These are phyloP conservation scores for Alca torda DNA, from an alignment of 2,797 vertebrate species.

Conservation along the genomic window DNA sequence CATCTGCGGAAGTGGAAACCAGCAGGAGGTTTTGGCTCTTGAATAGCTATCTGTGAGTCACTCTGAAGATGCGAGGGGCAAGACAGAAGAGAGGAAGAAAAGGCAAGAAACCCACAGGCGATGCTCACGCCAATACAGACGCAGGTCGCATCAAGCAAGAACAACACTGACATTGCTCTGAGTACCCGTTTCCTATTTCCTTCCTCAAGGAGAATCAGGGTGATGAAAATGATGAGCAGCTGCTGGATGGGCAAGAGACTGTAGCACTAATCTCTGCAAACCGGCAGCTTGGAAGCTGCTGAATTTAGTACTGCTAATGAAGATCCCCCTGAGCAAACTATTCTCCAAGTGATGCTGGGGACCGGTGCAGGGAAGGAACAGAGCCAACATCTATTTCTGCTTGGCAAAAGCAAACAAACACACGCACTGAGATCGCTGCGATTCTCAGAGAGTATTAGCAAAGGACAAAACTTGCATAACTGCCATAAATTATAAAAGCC, in stretches of 20 bases:
- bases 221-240: not conserved
- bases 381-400: conserved; percentile 10
- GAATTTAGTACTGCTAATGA: not conserved
- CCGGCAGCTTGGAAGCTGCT: not conserved
- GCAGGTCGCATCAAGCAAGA: not conserved
- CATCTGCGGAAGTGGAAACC: not conserved
- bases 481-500: conserved; percentile 60
- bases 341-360: not conserved
- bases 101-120: not conserved
- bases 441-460: not conserved
- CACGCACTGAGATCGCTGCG: fast-evolving
- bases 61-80: not conserved
- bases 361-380: not conserved
- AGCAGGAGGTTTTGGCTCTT: not conserved
- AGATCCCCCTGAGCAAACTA: not conserved
- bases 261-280: not conserved
- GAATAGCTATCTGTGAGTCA: not conserved
- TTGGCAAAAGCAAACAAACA: conserved; percentile 9
- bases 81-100: not conserved
- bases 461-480: conserved; percentile 53
- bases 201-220: not conserved
- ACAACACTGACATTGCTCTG: not conserved
- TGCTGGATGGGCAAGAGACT: not conserved
- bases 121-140: fast-evolving
- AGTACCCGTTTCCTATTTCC: not conserved